Percentiles rank a stretch among this genome's conserved stretches.
Evolutionary conservation across 2,113 vertebrate genomes (phyloP).

Genomic region (Phalacrocorax aristotelis): DNA sequence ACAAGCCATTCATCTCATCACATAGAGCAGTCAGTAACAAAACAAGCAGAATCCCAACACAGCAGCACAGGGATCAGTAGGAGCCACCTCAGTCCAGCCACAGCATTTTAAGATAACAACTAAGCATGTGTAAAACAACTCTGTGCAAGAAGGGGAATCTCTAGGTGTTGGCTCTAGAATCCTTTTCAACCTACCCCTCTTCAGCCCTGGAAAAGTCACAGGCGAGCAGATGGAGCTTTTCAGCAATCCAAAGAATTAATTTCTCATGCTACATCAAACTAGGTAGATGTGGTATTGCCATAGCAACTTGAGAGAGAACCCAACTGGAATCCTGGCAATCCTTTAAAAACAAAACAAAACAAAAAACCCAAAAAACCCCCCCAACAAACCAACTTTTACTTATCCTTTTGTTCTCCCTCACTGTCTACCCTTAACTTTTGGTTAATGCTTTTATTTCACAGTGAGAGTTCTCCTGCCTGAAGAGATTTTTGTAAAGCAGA

Average conservation of each 20-base stretch:
- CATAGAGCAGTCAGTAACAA: neutral
- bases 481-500: neutral
- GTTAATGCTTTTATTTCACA: neutral
- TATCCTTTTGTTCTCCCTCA: neutral
- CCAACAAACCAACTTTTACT: neutral
- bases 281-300: slow-evolving; percentile 29
- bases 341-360: neutral
- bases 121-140: neutral
- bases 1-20: neutral
- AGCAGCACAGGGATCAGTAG: neutral
- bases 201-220: neutral
- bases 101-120: neutral
- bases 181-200: neutral
- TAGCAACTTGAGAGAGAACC: neutral
- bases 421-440: neutral
- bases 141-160: neutral
- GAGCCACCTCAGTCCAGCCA: neutral
- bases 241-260: slow-evolving; percentile 5
- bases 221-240: slow-evolving; percentile 32
- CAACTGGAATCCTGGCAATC: neutral
- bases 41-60: neutral
- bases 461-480: neutral
- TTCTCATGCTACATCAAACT: neutral
- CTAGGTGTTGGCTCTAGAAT: neutral
- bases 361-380: too few species aligned